These are phyloP conservation scores for Equus quagga DNA, from an alignment of 2,113 vertebrate genomes.

Conservation along the genomic window DNA sequence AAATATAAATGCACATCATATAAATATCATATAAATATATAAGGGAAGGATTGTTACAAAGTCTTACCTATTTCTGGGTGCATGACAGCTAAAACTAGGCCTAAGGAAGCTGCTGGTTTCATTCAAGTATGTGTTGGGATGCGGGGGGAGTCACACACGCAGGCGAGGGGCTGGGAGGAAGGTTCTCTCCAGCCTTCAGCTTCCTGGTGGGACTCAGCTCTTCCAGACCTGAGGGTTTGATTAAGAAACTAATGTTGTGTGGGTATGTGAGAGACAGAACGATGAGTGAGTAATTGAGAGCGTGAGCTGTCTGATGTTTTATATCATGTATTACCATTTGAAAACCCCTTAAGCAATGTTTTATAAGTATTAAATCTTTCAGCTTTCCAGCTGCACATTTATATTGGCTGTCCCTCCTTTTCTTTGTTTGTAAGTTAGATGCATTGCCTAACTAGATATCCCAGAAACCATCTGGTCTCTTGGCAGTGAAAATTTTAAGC, in stretches of 20 bases:
- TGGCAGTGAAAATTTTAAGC: slow-evolving; percentile 67
- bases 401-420: slow-evolving; percentile 46
- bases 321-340: neutral
- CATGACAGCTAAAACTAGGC: neutral
- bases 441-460: slow-evolving; percentile 12
- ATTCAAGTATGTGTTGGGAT: neutral
- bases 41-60: neutral
- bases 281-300: neutral
- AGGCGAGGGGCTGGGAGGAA: neutral
- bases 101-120: neutral
- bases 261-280: neutral
- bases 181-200: neutral
- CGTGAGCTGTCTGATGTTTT: neutral
- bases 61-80: neutral
- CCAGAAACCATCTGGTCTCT: slow-evolving; percentile 72
- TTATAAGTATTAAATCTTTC: slow-evolving; percentile 30
- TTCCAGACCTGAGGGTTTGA: neutral
- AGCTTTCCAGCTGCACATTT: slow-evolving; percentile 58
- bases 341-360: slow-evolving; percentile 47
- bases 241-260: neutral
- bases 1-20: no score
- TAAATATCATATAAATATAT: neutral
- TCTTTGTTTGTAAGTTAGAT: slow-evolving; percentile 64
- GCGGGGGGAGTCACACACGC: neutral
- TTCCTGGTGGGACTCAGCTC: neutral